A percentile compares a stretch with the other conserved stretches of the same genome.
These are phyloP conservation scores for Agrilus planipennis DNA, from an alignment of 1,140 invertebrate species.

Conservation along the genomic window DNA sequence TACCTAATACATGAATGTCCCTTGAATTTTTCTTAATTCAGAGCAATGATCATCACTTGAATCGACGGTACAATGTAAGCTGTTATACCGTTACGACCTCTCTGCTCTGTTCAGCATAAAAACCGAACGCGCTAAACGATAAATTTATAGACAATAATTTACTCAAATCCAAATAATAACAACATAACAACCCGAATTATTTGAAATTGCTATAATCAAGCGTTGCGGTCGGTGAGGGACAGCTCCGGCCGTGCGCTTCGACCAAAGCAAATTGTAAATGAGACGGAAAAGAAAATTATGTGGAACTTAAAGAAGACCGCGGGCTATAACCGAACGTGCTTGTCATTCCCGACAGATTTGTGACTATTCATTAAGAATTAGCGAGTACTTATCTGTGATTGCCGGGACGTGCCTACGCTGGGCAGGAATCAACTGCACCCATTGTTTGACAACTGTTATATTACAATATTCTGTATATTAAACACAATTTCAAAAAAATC, in stretches of 20 bases:
- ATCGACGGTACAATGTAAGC: too few relatives aligned
- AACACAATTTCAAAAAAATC: too few relatives aligned
- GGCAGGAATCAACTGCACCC: too few relatives aligned
- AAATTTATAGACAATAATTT: slow-evolving; percentile 27
- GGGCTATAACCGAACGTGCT: slow-evolving; percentile 19
- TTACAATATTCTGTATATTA: too few relatives aligned
- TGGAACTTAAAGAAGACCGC: slow-evolving; percentile 11
- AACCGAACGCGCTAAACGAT: slow-evolving; percentile 20
- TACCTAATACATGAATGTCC: too few relatives aligned
- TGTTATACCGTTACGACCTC: too few relatives aligned
- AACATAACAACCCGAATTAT: slow-evolving; percentile 20
- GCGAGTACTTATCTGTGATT: slow-evolving; percentile 28
- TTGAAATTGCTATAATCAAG: slow-evolving; percentile 28
- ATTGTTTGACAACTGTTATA: too few relatives aligned
- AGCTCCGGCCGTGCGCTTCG: slow-evolving; percentile 20
- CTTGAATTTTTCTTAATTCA: too few relatives aligned
- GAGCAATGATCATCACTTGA: too few relatives aligned
- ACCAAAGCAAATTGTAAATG: slow-evolving; percentile 28
- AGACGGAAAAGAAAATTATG: slow-evolving; percentile 22
- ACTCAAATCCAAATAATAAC: slow-evolving; percentile 25
- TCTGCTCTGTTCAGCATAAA: too few relatives aligned
- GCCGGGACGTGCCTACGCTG: too few relatives aligned
- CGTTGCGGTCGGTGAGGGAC: slow-evolving; percentile 23
- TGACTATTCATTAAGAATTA: slow-evolving; percentile 30
- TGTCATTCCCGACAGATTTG: slow-evolving; percentile 25